Base-by-base conservation (phyloP, 2,113 vertebrate genomes). In the Trogon melanurus region DNA sequence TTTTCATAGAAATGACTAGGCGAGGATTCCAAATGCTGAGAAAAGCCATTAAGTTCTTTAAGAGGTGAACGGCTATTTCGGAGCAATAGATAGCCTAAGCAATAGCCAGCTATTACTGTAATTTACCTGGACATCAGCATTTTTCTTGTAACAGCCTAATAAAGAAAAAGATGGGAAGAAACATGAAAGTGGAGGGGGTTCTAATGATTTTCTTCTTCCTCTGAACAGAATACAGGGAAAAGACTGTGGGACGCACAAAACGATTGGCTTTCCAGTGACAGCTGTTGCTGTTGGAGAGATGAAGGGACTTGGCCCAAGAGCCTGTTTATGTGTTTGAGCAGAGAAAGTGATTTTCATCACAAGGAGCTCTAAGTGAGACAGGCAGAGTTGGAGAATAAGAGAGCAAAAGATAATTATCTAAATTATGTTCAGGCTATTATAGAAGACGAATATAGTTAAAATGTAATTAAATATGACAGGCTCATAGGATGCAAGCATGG, bases 401-500 rank as follows among this genome's bases (percentile, higher is more conserved):
- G 96, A 97, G 97, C 87, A 97, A 93, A 97, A 97, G 97, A 98
- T 98, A 98, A 98, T 98, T 98, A 98, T 97, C 98, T 98, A 98
- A 98, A 98, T 98, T 98, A 98, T 98, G 97, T 98, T 98, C 98
- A 85, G 97, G 96, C 97, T 98, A 95, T 98, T 98, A 98, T 96
- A 83, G 97, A 98, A 98, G 98, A 98, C 20, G 97, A 98, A 98
- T 98, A 97, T 98, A 98, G 97, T 98, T 98, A 98, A 98, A 98
- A 98, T 98, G 98, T 98, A 98, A 98, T 98, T 98, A 98, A 98
- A 97, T 98, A 97, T 98, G 98, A 98, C 96, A 96, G 97, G 95
- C 97, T 98, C 66, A 97, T 97, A 98, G 97, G 98, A 98, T 98
- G 97, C 95, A 97, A 95, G 97, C 95, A 65, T 97, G 97, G 97